Percentiles rank a stretch among this genome's conserved stretches.
Evolutionary conservation across 2,113 vertebrate species (phyloP).

Genomic region (Ellobius talpinus): DNA sequence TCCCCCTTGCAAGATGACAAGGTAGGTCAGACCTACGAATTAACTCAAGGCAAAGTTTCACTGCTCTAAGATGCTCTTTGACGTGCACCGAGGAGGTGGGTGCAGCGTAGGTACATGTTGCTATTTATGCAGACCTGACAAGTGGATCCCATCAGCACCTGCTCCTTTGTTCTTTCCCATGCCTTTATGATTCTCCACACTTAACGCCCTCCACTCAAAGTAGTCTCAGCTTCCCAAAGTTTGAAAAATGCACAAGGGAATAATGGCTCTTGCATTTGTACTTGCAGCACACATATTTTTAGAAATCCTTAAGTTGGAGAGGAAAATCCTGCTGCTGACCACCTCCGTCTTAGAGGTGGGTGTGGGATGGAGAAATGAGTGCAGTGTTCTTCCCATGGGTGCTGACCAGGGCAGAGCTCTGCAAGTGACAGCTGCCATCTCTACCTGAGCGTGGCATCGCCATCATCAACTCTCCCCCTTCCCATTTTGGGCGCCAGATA

Average conservation of each 20-base stretch:
- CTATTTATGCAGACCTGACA: conserved; percentile 72
- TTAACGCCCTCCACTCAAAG: not conserved
- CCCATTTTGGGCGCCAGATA: too few species aligned
- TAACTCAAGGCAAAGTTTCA: conserved; percentile 77
- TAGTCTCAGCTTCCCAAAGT: conserved; percentile 9
- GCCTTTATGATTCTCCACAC: not conserved
- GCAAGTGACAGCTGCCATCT: not conserved
- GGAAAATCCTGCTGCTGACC: not conserved
- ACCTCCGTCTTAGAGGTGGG: not conserved
- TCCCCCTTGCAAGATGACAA: conserved; percentile 41
- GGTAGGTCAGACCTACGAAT: conserved; percentile 61
- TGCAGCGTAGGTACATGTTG: conserved; percentile 9
- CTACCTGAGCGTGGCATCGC: too few species aligned
- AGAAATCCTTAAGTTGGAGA: not conserved
- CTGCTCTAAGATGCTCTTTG: conserved; percentile 67
- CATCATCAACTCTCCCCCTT: not conserved
- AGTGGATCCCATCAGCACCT: not conserved
- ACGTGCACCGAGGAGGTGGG: conserved; percentile 56
- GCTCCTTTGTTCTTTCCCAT: not conserved
- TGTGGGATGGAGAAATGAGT: rapidly evolving
- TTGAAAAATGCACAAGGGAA: not conserved
- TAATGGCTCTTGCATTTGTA: not conserved
- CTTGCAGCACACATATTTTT: not conserved
- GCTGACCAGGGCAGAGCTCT: not conserved
- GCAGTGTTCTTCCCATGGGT: not conserved